phyloP scores from a whole-genome alignment of 2,888 invertebrate genomes.

The Drosophila peninsularis region DNA sequence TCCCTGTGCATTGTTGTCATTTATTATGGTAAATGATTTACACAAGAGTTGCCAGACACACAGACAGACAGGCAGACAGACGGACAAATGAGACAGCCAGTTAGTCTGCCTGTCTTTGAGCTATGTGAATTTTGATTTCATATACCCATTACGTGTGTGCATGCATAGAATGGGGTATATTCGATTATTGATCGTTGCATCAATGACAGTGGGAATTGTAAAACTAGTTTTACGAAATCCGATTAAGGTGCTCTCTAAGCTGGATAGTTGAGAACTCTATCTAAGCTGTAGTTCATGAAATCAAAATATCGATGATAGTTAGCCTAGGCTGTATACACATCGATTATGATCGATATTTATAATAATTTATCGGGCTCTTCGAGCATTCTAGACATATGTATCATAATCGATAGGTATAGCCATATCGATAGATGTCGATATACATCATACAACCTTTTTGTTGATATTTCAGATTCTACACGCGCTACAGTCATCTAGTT shows the following conservation, averaged over 20 bases:
- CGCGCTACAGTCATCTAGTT: not conserved
- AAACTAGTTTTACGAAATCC: no score
- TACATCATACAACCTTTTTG: no score
- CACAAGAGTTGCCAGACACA: constrained; percentile 13
- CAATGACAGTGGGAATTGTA: not conserved
- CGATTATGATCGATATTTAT: no score
- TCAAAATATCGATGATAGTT: no score
- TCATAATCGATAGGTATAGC: no score
- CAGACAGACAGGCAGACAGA: constrained; percentile 1
- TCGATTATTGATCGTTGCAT: not conserved
- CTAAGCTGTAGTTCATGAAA: no score
- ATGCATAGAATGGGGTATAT: not conserved
- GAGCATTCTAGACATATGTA: no score
- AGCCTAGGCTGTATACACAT: no score
- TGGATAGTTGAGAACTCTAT: no score
- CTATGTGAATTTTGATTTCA: constrained; percentile 9
- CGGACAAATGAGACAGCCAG: not conserved
- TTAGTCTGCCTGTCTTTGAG: constrained; percentile 11
- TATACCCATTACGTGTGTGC: not conserved
- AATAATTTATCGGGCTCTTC: no score
- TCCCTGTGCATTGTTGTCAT: constrained; percentile 9
- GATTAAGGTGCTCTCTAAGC: not conserved
- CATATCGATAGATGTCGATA: no score
- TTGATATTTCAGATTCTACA: no score
- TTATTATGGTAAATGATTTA: constrained; percentile 30